A percentile compares a stretch with the other conserved stretches of the same genome.
Conservation (phyloP, 2,797 vertebrate species). For the Neoniphon sammara region DNA sequence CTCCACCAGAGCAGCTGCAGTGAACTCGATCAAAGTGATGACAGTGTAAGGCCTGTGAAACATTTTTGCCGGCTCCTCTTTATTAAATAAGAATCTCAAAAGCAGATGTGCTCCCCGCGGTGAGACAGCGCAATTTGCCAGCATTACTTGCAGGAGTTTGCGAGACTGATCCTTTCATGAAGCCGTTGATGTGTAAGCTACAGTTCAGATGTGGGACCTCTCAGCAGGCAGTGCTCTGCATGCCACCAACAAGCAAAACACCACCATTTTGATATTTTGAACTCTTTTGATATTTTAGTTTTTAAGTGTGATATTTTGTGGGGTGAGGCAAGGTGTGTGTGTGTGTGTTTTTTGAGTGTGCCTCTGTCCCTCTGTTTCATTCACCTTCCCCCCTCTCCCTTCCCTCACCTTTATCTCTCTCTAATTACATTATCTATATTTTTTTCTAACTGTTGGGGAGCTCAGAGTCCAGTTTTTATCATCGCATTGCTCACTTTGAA, state of each 20-base stretch:
- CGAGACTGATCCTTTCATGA: slow-evolving; percentile 36
- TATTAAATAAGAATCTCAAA: slow-evolving; percentile 26
- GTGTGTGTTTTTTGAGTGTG: no score
- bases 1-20: not conserved
- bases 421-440: no score
- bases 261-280: slow-evolving; percentile 27
- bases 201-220: slow-evolving; percentile 28
- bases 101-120: slow-evolving; percentile 14
- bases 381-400: no score
- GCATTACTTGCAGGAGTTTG: slow-evolving; percentile 37
- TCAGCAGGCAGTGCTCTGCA: slow-evolving; percentile 13
- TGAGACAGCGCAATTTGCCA: slow-evolving; percentile 41
- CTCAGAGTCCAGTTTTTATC: no score
- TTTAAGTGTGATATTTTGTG: not conserved
- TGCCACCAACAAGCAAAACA: slow-evolving; percentile 25
- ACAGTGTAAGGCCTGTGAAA: not conserved
- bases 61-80: slow-evolving; percentile 8
- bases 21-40: slow-evolving; percentile 27
- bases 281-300: slow-evolving; percentile 2
- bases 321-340: no score
- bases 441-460: no score
- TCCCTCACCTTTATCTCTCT: no score
- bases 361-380: no score
- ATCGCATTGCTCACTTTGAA: no score
- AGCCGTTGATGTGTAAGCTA: slow-evolving; percentile 26